Evolutionary conservation across 1,140 invertebrate genomes (phyloP), one percentile per base, ranked within the genome.

Genomic region (Phymastichus coffea): DNA sequence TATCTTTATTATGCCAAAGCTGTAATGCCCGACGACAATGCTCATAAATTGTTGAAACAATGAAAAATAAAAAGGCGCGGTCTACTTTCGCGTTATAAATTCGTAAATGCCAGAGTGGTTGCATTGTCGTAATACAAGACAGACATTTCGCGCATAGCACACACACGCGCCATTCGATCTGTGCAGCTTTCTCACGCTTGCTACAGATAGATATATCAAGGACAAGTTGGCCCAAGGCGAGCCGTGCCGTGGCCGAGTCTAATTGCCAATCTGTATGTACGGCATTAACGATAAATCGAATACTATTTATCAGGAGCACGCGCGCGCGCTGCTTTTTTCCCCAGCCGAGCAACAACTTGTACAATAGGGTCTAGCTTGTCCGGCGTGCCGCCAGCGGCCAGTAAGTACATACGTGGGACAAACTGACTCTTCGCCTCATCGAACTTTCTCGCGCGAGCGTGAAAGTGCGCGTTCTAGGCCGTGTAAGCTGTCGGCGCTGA

Each of bases 1-100:
- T 51, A 57, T 57, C 38, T n/a, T n/a, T n/a, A 57, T 57, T 57
- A 57, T 43, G 35, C 33, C 44, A 43, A 33, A 17, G 26, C n/a
- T 51, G 19, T 40, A 57, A 46, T 47, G 12, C 20, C 14, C 12
- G 10, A 14, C 15, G 35, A 37, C 3, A 37, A 2, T 23, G 17
- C 7, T 19, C 4, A 41, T 48, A 48, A 48, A 48, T 48, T 33
- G 35, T 30, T 12, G 17, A 1, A 47, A 47, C 48, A n/a, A 14
- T 15, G 20, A 47, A 33, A 47, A 35, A 47, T 35, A 8, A 7
- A 4, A 7, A 2, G 25, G 6, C 20, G 28, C 10, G 26, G 8
- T 55, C 15, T 9, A 43, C 49, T 41, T 41, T 57, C 25, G 17
- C 15, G n/a, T 49, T 33, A 57, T 41, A 51, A 49, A 41, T 51